Evolutionary conservation across 2,113 vertebrate species (phyloP).

Genomic region (Trichechus manatus): DNA sequence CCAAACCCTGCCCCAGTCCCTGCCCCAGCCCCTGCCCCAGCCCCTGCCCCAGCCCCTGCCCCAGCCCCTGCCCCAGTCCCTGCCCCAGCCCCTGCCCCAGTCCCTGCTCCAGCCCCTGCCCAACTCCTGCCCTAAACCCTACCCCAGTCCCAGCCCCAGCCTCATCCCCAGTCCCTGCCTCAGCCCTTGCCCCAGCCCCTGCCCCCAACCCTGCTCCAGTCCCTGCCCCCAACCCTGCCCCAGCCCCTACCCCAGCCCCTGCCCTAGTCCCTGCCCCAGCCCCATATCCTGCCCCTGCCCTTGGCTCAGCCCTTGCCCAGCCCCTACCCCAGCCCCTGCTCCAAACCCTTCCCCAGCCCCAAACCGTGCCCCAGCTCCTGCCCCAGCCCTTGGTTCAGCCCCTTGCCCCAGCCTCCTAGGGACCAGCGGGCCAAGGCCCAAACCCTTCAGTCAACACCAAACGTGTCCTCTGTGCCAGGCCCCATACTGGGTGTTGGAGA

Average conservation of each 20-base stretch:
- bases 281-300: background rate
- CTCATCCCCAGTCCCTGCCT: background rate
- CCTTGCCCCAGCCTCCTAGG: background rate
- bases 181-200: background rate
- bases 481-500: background rate
- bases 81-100: background rate
- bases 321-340: accelerated
- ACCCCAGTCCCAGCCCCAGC: no score
- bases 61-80: no score
- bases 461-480: background rate
- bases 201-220: background rate
- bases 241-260: no score
- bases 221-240: background rate
- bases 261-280: background rate
- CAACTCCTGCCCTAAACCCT: no score
- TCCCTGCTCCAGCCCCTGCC: no score
- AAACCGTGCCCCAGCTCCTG: background rate
- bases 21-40: background rate
- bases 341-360: background rate
- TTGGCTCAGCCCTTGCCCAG: background rate
- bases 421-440: background rate
- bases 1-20: background rate
- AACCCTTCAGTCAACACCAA: background rate
- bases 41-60: no score
- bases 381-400: no score